Percentiles rank a stretch among this genome's conserved stretches.
These are phyloP conservation scores for Dryadula phaetusa DNA, from an alignment of 2,888 invertebrate genomes.

Conservation along the genomic window DNA sequence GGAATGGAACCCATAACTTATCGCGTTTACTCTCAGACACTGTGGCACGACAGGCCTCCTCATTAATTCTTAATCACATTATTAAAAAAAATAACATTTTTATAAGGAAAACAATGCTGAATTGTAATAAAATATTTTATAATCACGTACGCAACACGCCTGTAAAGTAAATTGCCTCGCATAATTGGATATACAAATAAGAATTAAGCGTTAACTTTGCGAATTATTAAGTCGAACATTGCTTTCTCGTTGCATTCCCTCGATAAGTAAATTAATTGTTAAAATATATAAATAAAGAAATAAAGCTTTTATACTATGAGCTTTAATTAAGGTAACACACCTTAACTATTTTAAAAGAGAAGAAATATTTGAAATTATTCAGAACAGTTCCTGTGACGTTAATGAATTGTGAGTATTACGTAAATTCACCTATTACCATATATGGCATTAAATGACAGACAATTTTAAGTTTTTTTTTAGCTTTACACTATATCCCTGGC, in stretches of 20 bases:
- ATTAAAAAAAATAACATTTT: background rate
- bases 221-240: constrained; percentile 10
- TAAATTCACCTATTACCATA: too few species aligned
- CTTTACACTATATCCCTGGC: too few species aligned
- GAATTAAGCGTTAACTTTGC: constrained; percentile 4
- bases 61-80: background rate
- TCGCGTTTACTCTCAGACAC: too few species aligned
- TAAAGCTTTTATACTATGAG: background rate
- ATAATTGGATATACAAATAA: constrained; percentile 12
- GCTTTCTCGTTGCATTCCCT: constrained; percentile 1
- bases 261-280: background rate
- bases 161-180: constrained; percentile 10
- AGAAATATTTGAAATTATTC: too few species aligned
- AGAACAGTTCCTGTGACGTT: too few species aligned
- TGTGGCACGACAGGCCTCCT: too few species aligned
- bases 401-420: too few species aligned
- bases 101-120: background rate
- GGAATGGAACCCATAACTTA: too few species aligned
- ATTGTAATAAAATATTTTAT: constrained; percentile 2
- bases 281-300: background rate
- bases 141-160: background rate
- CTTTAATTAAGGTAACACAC: too few species aligned
- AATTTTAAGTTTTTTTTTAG: too few species aligned
- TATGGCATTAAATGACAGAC: too few species aligned
- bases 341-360: too few species aligned